Conservation (phyloP, 2,888 invertebrate species). For the Oxytorus armatus region DNA sequence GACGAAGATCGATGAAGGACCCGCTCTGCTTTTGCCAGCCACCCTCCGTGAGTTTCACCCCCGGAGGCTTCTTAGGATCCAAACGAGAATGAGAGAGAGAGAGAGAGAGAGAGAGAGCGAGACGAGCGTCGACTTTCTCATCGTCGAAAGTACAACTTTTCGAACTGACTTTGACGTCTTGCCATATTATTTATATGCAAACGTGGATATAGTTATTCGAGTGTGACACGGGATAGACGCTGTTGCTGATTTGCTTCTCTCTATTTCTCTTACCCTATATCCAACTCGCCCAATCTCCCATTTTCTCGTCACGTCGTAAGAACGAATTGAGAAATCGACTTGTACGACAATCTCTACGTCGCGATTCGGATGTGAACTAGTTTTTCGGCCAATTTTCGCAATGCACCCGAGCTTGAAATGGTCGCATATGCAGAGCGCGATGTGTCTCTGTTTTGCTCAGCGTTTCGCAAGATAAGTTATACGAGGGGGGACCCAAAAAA, state of each 20-base stretch:
- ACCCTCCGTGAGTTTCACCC: conserved; percentile 33
- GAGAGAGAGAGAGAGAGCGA: neutral
- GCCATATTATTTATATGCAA: conserved; percentile 79
- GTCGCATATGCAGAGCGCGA: neutral
- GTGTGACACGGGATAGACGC: conserved; percentile 46
- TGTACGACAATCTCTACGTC: conserved; percentile 72
- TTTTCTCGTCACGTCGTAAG: conserved; percentile 42
- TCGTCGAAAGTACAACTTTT: conserved; percentile 66
- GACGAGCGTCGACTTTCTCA: conserved; percentile 27
- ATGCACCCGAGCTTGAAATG: conserved; percentile 1
- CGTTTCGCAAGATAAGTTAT: no score
- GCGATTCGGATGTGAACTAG: conserved; percentile 65
- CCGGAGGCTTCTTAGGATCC: conserved; percentile 39
- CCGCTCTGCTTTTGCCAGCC: conserved; percentile 11
- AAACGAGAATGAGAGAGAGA: conserved; percentile 58
- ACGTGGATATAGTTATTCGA: conserved; percentile 63
- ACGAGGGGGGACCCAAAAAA: no score
- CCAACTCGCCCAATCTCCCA: conserved; percentile 19
- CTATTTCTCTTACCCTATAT: conserved; percentile 13
- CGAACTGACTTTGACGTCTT: conserved; percentile 73
- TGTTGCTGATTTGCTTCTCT: conserved; percentile 49
- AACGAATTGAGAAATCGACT: conserved; percentile 59
- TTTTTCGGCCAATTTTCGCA: conserved; percentile 40
- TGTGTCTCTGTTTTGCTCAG: neutral
- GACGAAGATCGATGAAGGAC: conserved; percentile 62